These are phyloP conservation scores for Plagiodera versicolora DNA, from an alignment of 2,888 invertebrate genomes.

Conservation along the genomic window DNA sequence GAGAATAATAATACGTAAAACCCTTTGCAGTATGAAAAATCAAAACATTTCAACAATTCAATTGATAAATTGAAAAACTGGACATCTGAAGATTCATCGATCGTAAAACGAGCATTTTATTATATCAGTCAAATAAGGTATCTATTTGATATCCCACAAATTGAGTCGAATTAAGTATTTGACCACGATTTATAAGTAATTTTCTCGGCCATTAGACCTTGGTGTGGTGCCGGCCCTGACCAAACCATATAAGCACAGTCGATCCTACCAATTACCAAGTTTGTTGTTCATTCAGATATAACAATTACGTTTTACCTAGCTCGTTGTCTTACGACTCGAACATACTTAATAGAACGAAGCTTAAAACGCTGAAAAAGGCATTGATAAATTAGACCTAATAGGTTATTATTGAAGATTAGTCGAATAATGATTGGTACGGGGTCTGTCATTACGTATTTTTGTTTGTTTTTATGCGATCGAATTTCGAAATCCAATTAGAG, in stretches of 20 bases:
- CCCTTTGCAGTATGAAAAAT: no score
- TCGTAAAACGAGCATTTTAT: no score
- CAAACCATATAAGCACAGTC: constrained; percentile 23
- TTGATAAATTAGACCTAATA: constrained; percentile 27
- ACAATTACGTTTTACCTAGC: constrained; percentile 25
- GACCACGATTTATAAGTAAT: constrained; percentile 3
- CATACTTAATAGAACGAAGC: constrained; percentile 25
- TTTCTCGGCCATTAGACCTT: constrained; percentile 7
- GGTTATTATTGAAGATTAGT: constrained; percentile 30
- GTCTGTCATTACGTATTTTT: constrained; percentile 23
- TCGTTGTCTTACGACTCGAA: constrained; percentile 17
- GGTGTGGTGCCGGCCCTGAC: constrained; percentile 18
- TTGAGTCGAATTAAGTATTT: constrained; percentile 6
- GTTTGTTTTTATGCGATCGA: constrained; percentile 13
- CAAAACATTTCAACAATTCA: no score
- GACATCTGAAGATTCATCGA: no score
- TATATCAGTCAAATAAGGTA: no score
- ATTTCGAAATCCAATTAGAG: constrained; percentile 7
- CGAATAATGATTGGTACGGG: constrained; percentile 23
- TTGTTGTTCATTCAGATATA: constrained; percentile 24
- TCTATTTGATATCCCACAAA: neutral
- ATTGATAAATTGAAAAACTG: no score
- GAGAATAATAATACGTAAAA: no score
- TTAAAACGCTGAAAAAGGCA: constrained; percentile 25
- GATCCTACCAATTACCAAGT: constrained; percentile 21